phyloP scores from a whole-genome alignment of 1,140 invertebrate genomes.

The Subanguina moxae region DNA sequence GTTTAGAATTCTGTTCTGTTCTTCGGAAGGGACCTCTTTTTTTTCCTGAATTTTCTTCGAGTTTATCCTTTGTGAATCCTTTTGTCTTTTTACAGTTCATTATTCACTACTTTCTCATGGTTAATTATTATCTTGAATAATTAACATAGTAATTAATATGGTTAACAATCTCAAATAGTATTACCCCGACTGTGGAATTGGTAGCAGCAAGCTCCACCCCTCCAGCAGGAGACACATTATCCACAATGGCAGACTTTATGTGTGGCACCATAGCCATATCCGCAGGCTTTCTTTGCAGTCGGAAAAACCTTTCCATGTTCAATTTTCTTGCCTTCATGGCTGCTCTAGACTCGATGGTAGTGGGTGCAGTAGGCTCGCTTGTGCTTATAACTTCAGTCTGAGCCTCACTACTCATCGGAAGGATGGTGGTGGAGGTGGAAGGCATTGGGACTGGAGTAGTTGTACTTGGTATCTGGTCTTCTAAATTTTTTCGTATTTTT shows the following conservation, averaged over 20 bases:
- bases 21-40: neutral
- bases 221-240: constrained; percentile 1
- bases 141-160: too few species aligned
- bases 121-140: too few species aligned
- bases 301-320: constrained; percentile 55
- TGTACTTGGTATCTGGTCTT: neutral
- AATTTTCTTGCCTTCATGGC: constrained; percentile 33
- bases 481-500: constrained; percentile 2
- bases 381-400: neutral
- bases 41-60: neutral
- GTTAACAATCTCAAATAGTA: too few species aligned
- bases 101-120: too few species aligned
- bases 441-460: neutral
- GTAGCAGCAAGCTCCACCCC: neutral
- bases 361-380: neutral
- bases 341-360: constrained; percentile 18
- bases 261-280: constrained; percentile 4
- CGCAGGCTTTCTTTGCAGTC: constrained; percentile 18
- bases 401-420: neutral
- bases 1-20: neutral
- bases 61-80: too few species aligned
- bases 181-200: too few species aligned
- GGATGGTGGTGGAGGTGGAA: neutral
- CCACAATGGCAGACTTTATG: constrained; percentile 4
- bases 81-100: too few species aligned